phyloP scores from a whole-genome alignment of 1,140 invertebrate species.

The Wasmannia auropunctata region DNA sequence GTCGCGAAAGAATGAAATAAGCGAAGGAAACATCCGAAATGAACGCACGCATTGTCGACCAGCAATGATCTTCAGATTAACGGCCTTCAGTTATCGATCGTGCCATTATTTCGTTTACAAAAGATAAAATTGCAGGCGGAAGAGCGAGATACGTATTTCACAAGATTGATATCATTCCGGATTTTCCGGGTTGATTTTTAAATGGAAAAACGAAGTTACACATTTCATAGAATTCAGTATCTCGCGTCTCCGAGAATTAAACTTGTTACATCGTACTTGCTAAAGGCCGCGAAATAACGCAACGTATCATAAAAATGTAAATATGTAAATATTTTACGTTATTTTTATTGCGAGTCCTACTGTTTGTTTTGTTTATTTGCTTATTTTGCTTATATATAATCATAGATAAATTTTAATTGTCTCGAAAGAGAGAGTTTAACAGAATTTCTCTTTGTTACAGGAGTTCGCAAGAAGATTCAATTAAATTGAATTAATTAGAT shows the following conservation, averaged over 20 bases:
- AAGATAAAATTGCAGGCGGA: neutral
- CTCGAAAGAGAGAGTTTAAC: neutral
- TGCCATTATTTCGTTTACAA: neutral
- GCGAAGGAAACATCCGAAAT: neutral
- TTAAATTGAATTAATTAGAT: neutral
- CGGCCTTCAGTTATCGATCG: neutral
- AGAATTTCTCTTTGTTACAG: neutral
- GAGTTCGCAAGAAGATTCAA: neutral
- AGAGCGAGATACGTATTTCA: neutral
- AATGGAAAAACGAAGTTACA: neutral
- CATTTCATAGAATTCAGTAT: slow-evolving; percentile 12
- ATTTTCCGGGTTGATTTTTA: neutral
- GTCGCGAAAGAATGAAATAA: neutral
- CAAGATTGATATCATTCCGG: neutral
- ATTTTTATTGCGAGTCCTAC: too few species aligned
- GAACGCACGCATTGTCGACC: neutral
- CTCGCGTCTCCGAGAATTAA: neutral
- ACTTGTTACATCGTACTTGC: neutral
- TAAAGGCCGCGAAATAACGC: neutral
- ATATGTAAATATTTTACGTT: too few species aligned
- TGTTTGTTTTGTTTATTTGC: too few species aligned
- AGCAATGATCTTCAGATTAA: neutral
- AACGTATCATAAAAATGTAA: too few species aligned
- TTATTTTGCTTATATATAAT: neutral
- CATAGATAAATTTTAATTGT: neutral